Percentiles rank a stretch among this genome's conserved stretches.
Conservation (phyloP, 92 coral and sea anemone species). For the Hydrozoanthus gracilis region DNA sequence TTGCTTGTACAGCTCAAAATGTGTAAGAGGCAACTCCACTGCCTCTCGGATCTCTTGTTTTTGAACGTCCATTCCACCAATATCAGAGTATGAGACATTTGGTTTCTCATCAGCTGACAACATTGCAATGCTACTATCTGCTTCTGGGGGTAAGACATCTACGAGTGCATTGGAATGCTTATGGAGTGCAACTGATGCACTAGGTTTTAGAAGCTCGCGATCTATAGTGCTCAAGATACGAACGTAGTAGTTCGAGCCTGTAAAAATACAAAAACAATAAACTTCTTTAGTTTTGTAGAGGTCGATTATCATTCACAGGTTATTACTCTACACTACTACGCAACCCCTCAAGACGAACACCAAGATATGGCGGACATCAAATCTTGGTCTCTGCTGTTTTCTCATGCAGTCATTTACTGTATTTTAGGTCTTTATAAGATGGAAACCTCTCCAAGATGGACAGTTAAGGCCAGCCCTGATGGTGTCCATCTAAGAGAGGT, state of each 20-base stretch:
- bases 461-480: too few species aligned
- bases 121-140: slow-evolving; percentile 99
- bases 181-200: slow-evolving; percentile 99
- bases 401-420: too few species aligned
- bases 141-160: slow-evolving; percentile 97
- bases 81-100: slow-evolving; percentile 86
- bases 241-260: slow-evolving; percentile 96
- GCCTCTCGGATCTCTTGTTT: slow-evolving; percentile 99
- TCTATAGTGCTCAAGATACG: slow-evolving; percentile 96
- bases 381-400: too few species aligned
- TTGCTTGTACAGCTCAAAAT: slow-evolving; percentile 99
- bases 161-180: slow-evolving; percentile 99
- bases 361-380: too few species aligned
- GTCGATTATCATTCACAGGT: background rate
- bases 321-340: background rate
- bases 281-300: too few species aligned
- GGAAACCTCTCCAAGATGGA: too few species aligned
- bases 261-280: background rate
- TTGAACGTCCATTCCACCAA: slow-evolving; percentile 99
- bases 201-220: slow-evolving; percentile 94
- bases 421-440: too few species aligned
- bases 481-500: too few species aligned
- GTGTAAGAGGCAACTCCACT: slow-evolving; percentile 96
- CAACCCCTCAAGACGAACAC: too few species aligned
- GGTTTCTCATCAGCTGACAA: slow-evolving; percentile 95